Conservation (phyloP, 2,888 invertebrate genomes). For the Synanthedon tipuliformis region DNA sequence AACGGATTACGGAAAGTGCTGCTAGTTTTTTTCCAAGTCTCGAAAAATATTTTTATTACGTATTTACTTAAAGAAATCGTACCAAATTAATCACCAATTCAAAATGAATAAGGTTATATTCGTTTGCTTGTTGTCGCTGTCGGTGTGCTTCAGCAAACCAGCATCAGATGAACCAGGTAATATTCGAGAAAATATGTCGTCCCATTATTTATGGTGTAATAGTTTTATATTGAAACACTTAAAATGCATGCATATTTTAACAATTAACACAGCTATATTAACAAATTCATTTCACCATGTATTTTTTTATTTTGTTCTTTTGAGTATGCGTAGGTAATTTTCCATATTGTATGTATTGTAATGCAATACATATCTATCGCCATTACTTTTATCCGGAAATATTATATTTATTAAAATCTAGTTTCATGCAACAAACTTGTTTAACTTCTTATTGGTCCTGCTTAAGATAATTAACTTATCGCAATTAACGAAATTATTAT, state of each 20-base stretch:
- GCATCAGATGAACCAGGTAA: conserved; percentile 24
- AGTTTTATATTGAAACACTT: neutral
- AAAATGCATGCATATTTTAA: neutral
- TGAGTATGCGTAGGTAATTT: too few species aligned
- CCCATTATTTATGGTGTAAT: neutral
- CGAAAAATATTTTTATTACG: neutral
- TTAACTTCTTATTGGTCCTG: too few species aligned
- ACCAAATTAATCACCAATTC: conserved; percentile 22
- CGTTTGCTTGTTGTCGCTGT: conserved; percentile 44
- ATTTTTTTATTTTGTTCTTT: neutral
- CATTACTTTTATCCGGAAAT: too few species aligned
- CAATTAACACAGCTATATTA: neutral
- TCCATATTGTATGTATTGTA: too few species aligned
- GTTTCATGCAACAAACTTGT: too few species aligned
- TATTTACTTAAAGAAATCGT: conserved; percentile 10
- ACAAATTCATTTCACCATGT: neutral
- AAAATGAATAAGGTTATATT: conserved; percentile 51
- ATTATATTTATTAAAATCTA: too few species aligned
- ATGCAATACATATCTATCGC: too few species aligned
- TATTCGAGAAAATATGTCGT: neutral
- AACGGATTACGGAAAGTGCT: neutral
- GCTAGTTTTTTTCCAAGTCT: neutral
- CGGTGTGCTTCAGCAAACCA: conserved; percentile 34
- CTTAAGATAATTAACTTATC: too few species aligned
- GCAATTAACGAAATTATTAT: too few species aligned